Evolutionary conservation across 2,888 invertebrate species (phyloP).

Genomic region (Cecidostiba fungosa): DNA sequence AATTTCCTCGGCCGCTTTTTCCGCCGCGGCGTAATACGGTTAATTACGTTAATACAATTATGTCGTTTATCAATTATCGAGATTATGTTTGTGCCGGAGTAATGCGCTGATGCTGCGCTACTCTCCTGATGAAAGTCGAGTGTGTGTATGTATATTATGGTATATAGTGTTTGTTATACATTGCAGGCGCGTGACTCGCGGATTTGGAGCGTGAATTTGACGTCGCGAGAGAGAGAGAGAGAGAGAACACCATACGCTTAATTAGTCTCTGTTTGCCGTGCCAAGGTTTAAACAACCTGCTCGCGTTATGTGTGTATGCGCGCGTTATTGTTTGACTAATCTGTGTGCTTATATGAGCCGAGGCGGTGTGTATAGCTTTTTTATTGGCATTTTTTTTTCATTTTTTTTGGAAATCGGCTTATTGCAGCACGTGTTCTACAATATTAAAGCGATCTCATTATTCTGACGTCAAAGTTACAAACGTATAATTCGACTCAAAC

Average conservation of each 20-base stretch:
- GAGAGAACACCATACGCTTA: background rate
- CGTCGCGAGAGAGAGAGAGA: background rate
- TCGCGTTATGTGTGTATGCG: background rate
- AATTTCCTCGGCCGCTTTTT: slow-evolving; percentile 35
- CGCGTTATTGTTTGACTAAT: background rate
- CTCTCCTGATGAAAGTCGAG: slow-evolving; percentile 35
- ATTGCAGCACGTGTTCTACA: too few relatives aligned
- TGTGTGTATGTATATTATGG: background rate
- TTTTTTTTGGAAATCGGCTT: too few relatives aligned
- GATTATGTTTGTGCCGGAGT: slow-evolving; percentile 26
- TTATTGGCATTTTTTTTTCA: too few relatives aligned
- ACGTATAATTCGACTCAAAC: too few relatives aligned
- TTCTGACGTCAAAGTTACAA: too few relatives aligned
- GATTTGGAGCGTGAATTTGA: slow-evolving; percentile 40
- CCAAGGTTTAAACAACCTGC: slow-evolving; percentile 1
- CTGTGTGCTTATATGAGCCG: too few relatives aligned
- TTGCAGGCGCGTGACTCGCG: slow-evolving; percentile 16
- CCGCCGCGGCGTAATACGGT: slow-evolving; percentile 34
- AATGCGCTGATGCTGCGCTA: background rate
- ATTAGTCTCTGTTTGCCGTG: slow-evolving; percentile 27
- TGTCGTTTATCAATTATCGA: slow-evolving; percentile 60
- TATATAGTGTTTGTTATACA: background rate
- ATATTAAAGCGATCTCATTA: too few relatives aligned
- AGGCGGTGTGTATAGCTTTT: too few relatives aligned
- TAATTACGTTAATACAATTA: slow-evolving; percentile 56